Evolutionary conservation across 2,797 vertebrate genomes (phyloP).

Genomic region (Brotula barbata): DNA sequence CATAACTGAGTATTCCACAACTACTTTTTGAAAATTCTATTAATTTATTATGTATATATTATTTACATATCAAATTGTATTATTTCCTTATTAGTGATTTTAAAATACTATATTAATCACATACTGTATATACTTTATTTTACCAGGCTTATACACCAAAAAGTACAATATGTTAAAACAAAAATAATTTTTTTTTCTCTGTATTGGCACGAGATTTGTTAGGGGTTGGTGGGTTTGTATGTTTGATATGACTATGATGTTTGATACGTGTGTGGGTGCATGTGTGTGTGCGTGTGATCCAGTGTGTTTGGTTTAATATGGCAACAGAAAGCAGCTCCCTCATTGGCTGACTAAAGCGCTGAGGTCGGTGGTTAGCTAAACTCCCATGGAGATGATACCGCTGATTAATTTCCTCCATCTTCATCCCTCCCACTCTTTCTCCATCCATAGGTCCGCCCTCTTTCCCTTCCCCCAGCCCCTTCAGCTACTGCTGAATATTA

Average conservation of each 20-base stretch:
- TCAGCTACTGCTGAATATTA: conserved; percentile 73
- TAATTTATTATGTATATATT: no score
- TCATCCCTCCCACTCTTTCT: conserved; percentile 38
- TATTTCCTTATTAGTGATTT: no score
- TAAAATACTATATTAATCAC: no score
- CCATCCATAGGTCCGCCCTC: conserved; percentile 44
- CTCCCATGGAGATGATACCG: conserved; percentile 67
- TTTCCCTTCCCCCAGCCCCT: conserved; percentile 60
- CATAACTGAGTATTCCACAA: no score
- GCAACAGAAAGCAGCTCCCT: conserved; percentile 52
- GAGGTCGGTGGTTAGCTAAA: conserved; percentile 74
- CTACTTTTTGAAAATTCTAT: no score
- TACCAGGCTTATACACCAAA: no score
- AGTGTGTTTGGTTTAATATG: conserved; percentile 47
- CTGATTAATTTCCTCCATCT: conserved; percentile 74
- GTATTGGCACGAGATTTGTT: conserved; percentile 25
- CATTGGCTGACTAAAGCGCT: conserved; percentile 72
- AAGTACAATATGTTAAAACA: no score
- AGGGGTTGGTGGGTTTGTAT: conserved; percentile 2
- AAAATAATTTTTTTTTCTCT: no score
- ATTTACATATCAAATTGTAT: no score
- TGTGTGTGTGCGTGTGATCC: conserved; percentile 27
- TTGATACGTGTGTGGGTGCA: conserved; percentile 2
- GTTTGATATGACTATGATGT: not conserved
- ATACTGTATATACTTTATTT: no score